These are phyloP conservation scores for Crossoptilon crossoptilon DNA, from an alignment of 2,797 vertebrate genomes.

Conservation along the genomic window DNA sequence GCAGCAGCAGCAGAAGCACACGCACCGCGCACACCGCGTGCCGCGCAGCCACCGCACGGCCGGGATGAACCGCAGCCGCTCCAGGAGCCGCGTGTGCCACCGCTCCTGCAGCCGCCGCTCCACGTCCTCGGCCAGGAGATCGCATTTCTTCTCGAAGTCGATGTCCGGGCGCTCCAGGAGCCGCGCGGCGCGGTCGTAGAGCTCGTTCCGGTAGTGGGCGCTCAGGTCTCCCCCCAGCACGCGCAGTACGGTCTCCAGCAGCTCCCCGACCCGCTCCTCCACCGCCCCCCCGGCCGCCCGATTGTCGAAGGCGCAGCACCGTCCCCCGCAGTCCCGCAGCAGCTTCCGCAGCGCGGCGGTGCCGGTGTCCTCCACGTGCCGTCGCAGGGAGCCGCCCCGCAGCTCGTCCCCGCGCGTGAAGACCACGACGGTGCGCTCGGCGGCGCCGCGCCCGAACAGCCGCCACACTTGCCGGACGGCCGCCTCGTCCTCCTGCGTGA, in stretches of 20 bases:
- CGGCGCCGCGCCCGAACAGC: not conserved
- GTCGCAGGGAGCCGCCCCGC: not conserved
- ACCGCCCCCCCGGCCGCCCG: too few species aligned
- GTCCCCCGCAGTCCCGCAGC: not conserved
- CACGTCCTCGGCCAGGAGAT: not conserved
- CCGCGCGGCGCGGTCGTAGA: not conserved
- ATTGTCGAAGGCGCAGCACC: not conserved
- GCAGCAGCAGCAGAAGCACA: not conserved
- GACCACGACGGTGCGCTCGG: not conserved
- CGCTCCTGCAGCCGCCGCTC: not conserved
- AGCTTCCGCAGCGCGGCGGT: not conserved
- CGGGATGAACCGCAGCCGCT: not conserved
- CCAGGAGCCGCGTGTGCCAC: too few species aligned
- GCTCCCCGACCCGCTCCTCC: not conserved
- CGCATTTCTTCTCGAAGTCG: not conserved
- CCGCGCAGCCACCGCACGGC: not conserved
- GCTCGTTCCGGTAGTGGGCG: too few species aligned
- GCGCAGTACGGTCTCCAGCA: not conserved
- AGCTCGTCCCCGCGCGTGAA: not conserved
- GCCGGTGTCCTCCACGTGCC: not conserved
- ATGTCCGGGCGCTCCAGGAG: not conserved
- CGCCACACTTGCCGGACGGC: not conserved
- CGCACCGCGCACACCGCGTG: rapidly evolving
- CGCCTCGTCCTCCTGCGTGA: too few species aligned
- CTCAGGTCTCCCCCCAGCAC: not conserved